phyloP scores from a whole-genome alignment of 2,113 vertebrate genomes.

The Pardalotus punctatus region DNA sequence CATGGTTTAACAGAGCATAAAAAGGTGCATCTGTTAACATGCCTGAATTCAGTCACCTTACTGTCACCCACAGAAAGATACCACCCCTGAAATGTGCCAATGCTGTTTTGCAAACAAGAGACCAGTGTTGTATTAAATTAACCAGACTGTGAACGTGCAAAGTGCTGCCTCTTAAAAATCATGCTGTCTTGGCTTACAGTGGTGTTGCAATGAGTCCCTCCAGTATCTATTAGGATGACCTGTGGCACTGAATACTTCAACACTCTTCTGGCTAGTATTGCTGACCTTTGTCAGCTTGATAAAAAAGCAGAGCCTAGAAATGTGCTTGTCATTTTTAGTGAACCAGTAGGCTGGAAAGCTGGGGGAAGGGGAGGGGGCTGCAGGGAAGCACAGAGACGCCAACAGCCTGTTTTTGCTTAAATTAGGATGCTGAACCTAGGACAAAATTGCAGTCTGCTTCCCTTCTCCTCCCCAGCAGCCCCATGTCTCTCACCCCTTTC shows the following conservation, averaged over 20 bases:
- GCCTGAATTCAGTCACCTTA: constrained; percentile 64
- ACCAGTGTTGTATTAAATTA: constrained; percentile 71
- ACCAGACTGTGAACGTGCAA: constrained; percentile 57
- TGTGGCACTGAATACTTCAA: constrained; percentile 73
- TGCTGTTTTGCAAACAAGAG: constrained; percentile 70
- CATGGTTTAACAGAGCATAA: constrained; percentile 75
- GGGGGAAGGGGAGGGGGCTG: constrained; percentile 21
- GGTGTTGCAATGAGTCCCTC: constrained; percentile 69
- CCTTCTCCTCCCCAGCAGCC: constrained; percentile 33
- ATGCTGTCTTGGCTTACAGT: constrained; percentile 46
- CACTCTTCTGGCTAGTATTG: constrained; percentile 78
- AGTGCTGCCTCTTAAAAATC: constrained; percentile 69
- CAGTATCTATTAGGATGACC: constrained; percentile 78
- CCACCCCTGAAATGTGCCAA: constrained; percentile 48
- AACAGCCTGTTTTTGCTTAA: constrained; percentile 55
- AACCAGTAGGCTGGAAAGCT: constrained; percentile 33
- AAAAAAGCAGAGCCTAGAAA: constrained; percentile 66
- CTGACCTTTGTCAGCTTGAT: constrained; percentile 89
- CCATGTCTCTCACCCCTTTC: constrained; percentile 36
- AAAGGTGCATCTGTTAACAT: constrained; percentile 75
- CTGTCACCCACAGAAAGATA: constrained; percentile 70
- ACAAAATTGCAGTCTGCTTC: constrained; percentile 45
- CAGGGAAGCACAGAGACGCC: neutral
- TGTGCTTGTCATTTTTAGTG: constrained; percentile 62
- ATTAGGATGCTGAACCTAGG: constrained; percentile 31